Evolutionary conservation across 1,140 invertebrate genomes (phyloP).

Genomic region (Calosoma granatense): DNA sequence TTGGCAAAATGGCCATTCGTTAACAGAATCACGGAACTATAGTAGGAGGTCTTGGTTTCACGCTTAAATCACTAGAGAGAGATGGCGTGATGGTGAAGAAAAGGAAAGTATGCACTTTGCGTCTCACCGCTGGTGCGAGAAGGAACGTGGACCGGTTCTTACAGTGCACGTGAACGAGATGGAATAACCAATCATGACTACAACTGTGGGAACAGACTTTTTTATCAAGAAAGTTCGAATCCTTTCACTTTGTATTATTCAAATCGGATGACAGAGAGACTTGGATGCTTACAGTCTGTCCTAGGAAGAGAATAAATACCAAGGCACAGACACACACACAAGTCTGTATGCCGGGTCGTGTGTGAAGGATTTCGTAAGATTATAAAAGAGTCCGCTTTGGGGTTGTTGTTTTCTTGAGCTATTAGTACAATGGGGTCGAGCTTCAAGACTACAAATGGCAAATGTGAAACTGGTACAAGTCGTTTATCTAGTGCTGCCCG

Average conservation of each 20-base stretch:
- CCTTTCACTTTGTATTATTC: constrained; percentile 4
- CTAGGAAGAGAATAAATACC: no score
- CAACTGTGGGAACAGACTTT: constrained; percentile 4
- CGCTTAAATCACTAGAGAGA: neutral
- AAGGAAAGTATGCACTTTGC: neutral
- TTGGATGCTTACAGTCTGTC: no score
- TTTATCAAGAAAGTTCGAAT: constrained; percentile 7
- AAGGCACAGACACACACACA: no score
- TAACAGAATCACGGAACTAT: constrained; percentile 6
- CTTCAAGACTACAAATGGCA: no score
- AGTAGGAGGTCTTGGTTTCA: neutral
- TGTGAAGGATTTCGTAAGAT: no score
- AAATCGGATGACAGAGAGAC: neutral
- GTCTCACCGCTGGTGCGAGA: neutral
- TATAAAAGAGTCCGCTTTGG: no score
- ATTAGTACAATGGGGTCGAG: no score
- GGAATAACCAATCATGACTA: neutral
- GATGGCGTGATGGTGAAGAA: neutral
- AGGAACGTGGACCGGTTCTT: neutral
- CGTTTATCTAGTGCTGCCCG: neutral
- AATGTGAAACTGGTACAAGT: neutral
- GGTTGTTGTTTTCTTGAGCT: no score
- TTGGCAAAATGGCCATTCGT: neutral
- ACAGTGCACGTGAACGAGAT: neutral
- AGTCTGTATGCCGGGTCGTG: no score